Evolutionary conservation across 2,113 vertebrate species (phyloP).

Genomic region (Melanostigma gelatinosum): DNA sequence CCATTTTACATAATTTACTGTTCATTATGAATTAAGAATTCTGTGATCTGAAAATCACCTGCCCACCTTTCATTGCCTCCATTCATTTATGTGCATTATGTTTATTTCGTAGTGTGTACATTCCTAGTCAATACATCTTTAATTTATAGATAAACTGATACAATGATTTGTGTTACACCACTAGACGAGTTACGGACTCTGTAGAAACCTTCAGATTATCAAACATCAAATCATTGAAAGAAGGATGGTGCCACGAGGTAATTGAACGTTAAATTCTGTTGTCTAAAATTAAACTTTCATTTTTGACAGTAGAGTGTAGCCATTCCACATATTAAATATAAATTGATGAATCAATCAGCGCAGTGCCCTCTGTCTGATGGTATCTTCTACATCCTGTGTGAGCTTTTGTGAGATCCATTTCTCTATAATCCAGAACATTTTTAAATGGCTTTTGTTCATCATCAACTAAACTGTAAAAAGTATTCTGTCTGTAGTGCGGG

Average conservation of each 20-base stretch:
- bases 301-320: background rate
- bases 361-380: background rate
- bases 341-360: background rate
- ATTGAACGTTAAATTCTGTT: too few relatives aligned
- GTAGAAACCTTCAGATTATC: background rate
- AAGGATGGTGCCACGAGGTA: too few relatives aligned
- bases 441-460: slow-evolving; percentile 1
- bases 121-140: background rate
- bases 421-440: background rate
- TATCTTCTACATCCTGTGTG: background rate
- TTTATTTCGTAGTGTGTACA: background rate
- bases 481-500: background rate
- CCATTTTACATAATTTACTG: background rate
- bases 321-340: background rate
- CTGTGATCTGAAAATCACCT: background rate
- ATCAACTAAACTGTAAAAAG: background rate
- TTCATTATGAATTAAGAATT: background rate
- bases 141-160: background rate
- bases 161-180: background rate
- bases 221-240: background rate
- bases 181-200: background rate
- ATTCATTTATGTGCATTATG: background rate
- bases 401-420: slow-evolving; percentile 10
- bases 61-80: background rate
- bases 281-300: background rate